Evolutionary conservation across 2,113 vertebrate species (phyloP).

Genomic region (Cyanoramphus novaezelandiae): DNA sequence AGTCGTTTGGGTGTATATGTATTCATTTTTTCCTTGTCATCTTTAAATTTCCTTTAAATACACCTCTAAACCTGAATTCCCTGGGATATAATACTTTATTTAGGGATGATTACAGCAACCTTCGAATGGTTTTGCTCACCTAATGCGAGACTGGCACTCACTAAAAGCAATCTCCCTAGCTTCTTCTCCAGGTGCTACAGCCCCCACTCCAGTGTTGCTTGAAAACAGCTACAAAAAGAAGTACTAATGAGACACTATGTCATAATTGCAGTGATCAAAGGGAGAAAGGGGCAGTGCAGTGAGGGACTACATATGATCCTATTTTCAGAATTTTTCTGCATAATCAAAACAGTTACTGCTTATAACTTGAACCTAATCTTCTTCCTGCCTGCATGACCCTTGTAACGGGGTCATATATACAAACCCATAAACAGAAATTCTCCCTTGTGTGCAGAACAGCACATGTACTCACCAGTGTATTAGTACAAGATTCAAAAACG

Average conservation of each 20-base stretch:
- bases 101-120: neutral
- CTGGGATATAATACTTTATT: neutral
- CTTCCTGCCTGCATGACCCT: neutral
- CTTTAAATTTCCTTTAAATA: neutral
- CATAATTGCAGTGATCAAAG: neutral
- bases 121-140: constrained; percentile 4
- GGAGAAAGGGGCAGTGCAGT: neutral
- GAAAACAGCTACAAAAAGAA: constrained; percentile 3
- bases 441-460: neutral
- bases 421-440: neutral
- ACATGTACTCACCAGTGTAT: neutral
- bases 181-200: constrained; percentile 1
- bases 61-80: neutral
- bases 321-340: neutral
- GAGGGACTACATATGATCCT: neutral
- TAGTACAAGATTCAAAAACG: neutral
- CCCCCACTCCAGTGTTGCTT: neutral
- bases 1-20: neutral
- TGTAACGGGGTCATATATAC: accelerated
- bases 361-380: neutral
- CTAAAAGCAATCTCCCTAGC: neutral
- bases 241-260: neutral
- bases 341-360: neutral
- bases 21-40: neutral
- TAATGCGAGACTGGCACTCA: constrained; percentile 7